phyloP scores from a whole-genome alignment of 2,797 vertebrate genomes.

The Agapornis canus region DNA sequence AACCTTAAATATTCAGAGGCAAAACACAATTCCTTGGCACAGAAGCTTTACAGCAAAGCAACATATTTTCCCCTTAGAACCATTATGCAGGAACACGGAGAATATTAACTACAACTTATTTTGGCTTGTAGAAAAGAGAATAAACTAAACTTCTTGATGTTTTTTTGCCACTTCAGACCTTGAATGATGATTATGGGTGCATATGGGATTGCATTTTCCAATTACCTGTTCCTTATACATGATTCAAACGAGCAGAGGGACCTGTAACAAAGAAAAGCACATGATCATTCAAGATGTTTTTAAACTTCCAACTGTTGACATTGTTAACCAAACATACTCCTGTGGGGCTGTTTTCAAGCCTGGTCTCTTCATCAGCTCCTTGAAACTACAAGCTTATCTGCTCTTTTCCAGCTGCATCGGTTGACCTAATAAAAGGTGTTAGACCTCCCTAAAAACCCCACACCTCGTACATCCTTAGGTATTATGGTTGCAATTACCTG shows the following conservation, averaged over 20 bases:
- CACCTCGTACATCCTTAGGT: background rate
- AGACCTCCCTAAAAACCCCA: background rate
- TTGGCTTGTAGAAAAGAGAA: slow-evolving; percentile 68
- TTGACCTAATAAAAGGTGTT: background rate
- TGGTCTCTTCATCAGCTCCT: background rate
- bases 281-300: slow-evolving; percentile 34
- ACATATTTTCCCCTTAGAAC: slow-evolving; percentile 59
- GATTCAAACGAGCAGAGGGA: slow-evolving; percentile 77
- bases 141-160: slow-evolving; percentile 24
- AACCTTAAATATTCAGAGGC: slow-evolving; percentile 76
- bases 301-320: background rate
- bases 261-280: slow-evolving; percentile 71
- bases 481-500: background rate
- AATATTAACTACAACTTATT: slow-evolving; percentile 54
- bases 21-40: slow-evolving; percentile 80
- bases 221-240: background rate
- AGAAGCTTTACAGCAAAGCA: slow-evolving; percentile 42
- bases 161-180: slow-evolving; percentile 39
- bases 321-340: slow-evolving; percentile 23
- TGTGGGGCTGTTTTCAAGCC: background rate
- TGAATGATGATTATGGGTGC: slow-evolving; percentile 4
- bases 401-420: background rate
- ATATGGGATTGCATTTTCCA: slow-evolving; percentile 9
- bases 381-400: background rate
- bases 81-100: slow-evolving; percentile 33